phyloP scores from a whole-genome alignment of 2,797 vertebrate genomes.

The Alca torda region DNA sequence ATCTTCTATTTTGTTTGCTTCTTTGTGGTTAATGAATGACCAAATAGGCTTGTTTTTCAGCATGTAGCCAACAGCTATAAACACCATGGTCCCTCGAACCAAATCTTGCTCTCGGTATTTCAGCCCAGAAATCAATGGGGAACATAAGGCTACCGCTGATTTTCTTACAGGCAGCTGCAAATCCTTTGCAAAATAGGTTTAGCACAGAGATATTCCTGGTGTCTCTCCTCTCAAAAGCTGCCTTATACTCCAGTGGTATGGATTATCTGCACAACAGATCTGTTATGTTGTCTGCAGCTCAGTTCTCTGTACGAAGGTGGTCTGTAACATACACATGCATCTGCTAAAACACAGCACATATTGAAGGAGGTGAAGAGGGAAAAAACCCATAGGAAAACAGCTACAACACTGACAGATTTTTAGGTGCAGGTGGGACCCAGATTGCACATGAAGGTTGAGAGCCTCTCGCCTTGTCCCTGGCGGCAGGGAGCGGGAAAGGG shows the following conservation, averaged over 20 bases:
- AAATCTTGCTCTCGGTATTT: background rate
- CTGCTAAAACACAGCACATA: background rate
- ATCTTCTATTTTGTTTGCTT: background rate
- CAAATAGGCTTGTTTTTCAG: conserved; percentile 11
- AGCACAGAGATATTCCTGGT: background rate
- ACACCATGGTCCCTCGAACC: background rate
- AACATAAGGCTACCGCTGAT: background rate
- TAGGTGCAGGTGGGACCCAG: background rate
- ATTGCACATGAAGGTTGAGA: background rate
- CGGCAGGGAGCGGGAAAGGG: background rate
- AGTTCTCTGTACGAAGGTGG: background rate
- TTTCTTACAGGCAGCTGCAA: background rate
- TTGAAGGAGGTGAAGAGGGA: background rate
- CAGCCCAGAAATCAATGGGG: background rate
- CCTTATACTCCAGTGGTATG: background rate
- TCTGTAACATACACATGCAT: background rate
- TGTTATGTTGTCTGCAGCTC: background rate
- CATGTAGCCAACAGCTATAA: background rate
- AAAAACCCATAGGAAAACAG: background rate
- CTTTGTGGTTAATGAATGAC: conserved; percentile 23
- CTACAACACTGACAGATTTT: background rate
- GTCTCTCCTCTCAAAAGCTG: background rate
- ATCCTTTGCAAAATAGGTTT: background rate
- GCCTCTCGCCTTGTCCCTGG: background rate
- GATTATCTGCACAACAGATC: background rate